Evolutionary conservation across 2,888 invertebrate genomes (phyloP), one percentile per base, ranked within the genome.

Genomic region (Coleophora deauratella): DNA sequence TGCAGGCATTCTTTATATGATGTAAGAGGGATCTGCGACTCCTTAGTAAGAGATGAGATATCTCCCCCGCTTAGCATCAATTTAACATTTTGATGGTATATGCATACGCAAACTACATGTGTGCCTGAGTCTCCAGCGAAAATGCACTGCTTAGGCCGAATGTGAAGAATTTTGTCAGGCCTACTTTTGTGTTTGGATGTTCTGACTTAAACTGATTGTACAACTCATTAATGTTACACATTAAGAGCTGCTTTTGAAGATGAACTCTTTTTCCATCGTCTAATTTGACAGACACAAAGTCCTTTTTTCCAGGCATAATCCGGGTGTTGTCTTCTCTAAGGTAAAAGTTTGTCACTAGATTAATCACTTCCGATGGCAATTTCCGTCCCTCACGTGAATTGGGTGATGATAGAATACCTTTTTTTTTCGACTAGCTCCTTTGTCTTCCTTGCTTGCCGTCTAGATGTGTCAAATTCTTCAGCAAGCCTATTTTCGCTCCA

Each of bases 391-490:
- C 38, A 1, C 48, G 49, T 27, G 51, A 50, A 33, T 54, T 49
- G 0, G 50, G 54, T 9, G 48, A 56, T 9, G 52, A 38, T 33
- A 56, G 49, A 13, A 53, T 46, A 34, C 50, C 51, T n/a, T 13
- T 44, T 41, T 40, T 47, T 40, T 3, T 49, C 32, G 8, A 54
- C 49, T 3, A 54, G 44, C 30, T 39, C 27, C 13, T 51, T 40
- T 37, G 54, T 50, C 48, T 58, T 52, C 49, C 28, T 52, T 21
- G 55, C 50, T 44, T 57, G 54, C 6, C 50, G 45, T 12, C 50
- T 28, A 9, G 55, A 53, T n/a, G 49, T 50, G 32, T 33, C 38
- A 40, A 51, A 49, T 31, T 49, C 47, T 42, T 50, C 37, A 1
- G 51, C 45, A 21, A 51, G 46, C 43, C 42, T 52, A 42, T 50